These are phyloP conservation scores for Ypsolopha sequella DNA, from an alignment of 2,888 invertebrate species.

Conservation along the genomic window DNA sequence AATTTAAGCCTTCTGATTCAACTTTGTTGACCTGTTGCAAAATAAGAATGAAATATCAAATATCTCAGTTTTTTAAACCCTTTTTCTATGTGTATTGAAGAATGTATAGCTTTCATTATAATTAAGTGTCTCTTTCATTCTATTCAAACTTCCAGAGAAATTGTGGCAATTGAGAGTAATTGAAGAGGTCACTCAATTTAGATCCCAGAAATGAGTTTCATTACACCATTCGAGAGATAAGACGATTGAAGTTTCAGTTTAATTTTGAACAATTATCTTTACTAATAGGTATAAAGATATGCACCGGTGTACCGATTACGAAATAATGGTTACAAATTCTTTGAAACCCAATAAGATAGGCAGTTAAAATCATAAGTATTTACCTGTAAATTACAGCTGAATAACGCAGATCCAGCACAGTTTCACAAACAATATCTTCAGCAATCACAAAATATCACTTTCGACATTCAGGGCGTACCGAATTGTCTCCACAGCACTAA, in stretches of 20 bases:
- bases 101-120: no score
- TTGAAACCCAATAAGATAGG: not conserved
- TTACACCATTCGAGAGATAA: no score
- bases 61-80: no score
- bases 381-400: not conserved
- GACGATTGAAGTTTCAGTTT: no score
- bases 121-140: no score
- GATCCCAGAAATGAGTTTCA: not conserved
- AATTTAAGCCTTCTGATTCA: no score
- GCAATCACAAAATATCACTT: slow-evolving; percentile 49
- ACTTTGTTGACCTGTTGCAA: no score
- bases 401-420: slow-evolving; percentile 30
- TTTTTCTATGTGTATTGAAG: no score
- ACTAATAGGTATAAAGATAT: no score
- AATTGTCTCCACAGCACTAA: slow-evolving; percentile 41
- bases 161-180: slow-evolving; percentile 21
- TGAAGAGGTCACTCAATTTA: slow-evolving; percentile 6
- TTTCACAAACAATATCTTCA: slow-evolving; percentile 34
- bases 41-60: no score
- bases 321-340: not conserved
- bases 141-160: not conserved
- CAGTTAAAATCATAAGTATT: not conserved
- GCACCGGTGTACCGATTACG: slow-evolving; percentile 7
- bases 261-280: no score
- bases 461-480: slow-evolving; percentile 30